phyloP scores from a whole-genome alignment of 2,113 vertebrate genomes.

The Dromiciops gliroides region DNA sequence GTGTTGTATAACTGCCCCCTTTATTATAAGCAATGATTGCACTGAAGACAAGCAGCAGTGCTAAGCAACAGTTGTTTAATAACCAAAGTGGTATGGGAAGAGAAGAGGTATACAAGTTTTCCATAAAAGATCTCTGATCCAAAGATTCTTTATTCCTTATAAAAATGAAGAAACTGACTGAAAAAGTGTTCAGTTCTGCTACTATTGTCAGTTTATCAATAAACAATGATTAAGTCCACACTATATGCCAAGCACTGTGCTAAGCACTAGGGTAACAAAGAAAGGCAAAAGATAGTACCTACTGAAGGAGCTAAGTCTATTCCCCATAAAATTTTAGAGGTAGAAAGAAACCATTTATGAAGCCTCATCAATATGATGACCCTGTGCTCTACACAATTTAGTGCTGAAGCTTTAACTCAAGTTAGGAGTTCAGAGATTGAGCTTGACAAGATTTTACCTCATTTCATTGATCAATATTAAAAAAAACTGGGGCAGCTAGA shows the following conservation, averaged over 20 bases:
- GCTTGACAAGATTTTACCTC: not conserved
- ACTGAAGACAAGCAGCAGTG: too few species aligned
- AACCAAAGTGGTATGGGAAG: too few species aligned
- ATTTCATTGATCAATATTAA: not conserved
- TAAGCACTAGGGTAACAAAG: not conserved
- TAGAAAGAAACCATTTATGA: not conserved
- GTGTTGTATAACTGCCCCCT: too few species aligned
- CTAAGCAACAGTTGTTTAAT: too few species aligned
- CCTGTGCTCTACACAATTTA: not conserved
- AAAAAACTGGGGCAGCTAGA: not conserved
- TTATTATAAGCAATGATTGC: too few species aligned
- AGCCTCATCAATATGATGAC: not conserved
- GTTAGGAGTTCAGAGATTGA: not conserved
- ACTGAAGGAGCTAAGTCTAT: not conserved
- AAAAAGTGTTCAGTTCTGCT: not conserved
- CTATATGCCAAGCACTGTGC: not conserved
- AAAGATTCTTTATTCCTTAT: too few species aligned
- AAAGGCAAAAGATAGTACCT: not conserved
- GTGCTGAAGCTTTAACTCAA: not conserved
- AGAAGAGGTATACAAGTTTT: too few species aligned
- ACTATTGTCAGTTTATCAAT: not conserved
- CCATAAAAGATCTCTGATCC: too few species aligned
- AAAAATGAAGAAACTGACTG: not conserved
- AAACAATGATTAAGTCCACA: not conserved
- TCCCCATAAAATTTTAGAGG: not conserved